These are phyloP conservation scores for Tenthredo livida DNA, from an alignment of 2,888 invertebrate genomes.

Conservation along the genomic window DNA sequence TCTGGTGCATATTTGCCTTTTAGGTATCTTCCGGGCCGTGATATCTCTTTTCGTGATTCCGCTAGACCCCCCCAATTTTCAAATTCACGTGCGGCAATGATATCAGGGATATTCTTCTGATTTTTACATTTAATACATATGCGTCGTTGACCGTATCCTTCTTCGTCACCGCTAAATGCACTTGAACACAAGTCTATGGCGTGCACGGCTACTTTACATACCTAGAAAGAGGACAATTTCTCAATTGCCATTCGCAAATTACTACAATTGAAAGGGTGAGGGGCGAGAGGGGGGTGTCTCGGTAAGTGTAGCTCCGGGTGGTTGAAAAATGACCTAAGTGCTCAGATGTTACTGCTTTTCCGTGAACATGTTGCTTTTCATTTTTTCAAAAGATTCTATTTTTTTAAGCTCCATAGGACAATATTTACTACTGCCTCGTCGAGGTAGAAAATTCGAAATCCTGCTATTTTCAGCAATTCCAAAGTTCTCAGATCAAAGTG, in stretches of 20 bases:
- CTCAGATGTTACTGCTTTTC: no score
- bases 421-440: no score
- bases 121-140: slow-evolving; percentile 11
- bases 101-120: background rate
- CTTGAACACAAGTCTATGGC: slow-evolving; percentile 23
- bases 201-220: slow-evolving; percentile 41
- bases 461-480: no score
- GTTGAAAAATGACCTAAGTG: no score
- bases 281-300: no score
- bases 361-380: no score
- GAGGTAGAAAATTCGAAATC: no score
- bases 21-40: background rate
- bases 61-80: slow-evolving; percentile 37
- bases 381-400: no score
- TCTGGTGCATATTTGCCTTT: background rate
- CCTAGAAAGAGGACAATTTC: slow-evolving; percentile 8
- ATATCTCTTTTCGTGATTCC: background rate
- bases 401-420: no score
- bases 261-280: no score
- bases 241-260: background rate
- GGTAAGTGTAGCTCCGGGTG: no score
- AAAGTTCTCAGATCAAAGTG: no score
- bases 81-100: slow-evolving; percentile 1
- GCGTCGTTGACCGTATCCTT: slow-evolving; percentile 46
- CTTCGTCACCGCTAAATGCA: slow-evolving; percentile 10